Evolutionary conservation across 2,888 invertebrate genomes (phyloP), one percentile per base, ranked within the genome.

Genomic region (Antheraea assamensis): DNA sequence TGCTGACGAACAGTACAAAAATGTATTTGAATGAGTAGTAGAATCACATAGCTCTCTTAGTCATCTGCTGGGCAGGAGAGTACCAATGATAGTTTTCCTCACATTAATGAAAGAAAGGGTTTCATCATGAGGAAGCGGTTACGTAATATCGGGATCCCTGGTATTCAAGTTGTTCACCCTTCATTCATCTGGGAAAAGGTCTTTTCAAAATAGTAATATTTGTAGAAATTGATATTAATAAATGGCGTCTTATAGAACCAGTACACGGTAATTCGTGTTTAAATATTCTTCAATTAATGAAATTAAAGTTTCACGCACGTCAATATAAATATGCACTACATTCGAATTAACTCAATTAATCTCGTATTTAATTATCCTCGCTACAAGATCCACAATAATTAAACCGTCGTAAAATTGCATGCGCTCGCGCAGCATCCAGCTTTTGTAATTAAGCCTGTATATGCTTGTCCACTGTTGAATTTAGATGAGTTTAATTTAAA

Each of bases 331-430:
- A 47, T 73, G 73, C 71, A 68, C 76, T 72, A 74, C 71, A 73
- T 71, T 75, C 58, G 78, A 75, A 78, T 75, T 75, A 74, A 78
- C 74, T 70, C 70, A 78, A 81, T 80, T 79, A 78, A 75, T 79
- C 61, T 42, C 73, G 71, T 73, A 74, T 76, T 75, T 77, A 71
- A 79, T 78, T 78, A 71, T 78, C 75, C 71, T 71, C 75, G 72
- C 73, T 70, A 73, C 58, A 70, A 73, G 73, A 70, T 70, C 78
- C 76, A 77, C 75, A 79, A 81, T 83, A 81, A 85, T 83, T 83
- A 82, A 82, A 79, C 77, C 76, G 81, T 82, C 83, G 80, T 83
- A 82, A 82, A 83, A 73, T 77, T 80, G 78, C 79, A 77, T 80
- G 79, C 76, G 74, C 72, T 66, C 77, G 76, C 77, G 66, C n/a